Evolutionary conservation across 2,888 invertebrate genomes (phyloP), one percentile per base, ranked within the genome.

Genomic region (Conops quadrifasciatus): DNA sequence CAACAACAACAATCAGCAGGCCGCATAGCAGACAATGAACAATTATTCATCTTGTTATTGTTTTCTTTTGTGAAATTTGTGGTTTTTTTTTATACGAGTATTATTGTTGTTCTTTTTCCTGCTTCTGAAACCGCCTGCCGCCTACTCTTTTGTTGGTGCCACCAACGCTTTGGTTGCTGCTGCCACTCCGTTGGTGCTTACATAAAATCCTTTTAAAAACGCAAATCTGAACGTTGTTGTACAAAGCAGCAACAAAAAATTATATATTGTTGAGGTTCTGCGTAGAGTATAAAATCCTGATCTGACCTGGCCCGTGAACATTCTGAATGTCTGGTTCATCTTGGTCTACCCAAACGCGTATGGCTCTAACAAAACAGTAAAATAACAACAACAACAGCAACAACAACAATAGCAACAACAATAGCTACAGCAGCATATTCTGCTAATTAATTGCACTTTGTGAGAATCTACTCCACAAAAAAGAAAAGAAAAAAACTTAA

Each of bases 391-490:
- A 62, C 62, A 11, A 62, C 45, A 4, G 43, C 36, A 43, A 62
- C 16, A 21, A 62, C 9, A 19, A 36, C 66, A 21, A 24, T 36
- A 21, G 26, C 16, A 45, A 45, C 43, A 43, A 13, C 13, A 58
- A 26, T 5, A 5, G 56, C 43, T 13, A 24, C 56, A 58, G 36
- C 45, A 67, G 28, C 26, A 58, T 24, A 75, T 74, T 77, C 74
- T 76, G 72, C 76, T 75, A 77, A 77, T 77, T 77, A 77, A 77
- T 77, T 77, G 76, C 68, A 68, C 68, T 62, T 68, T 68, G 60
- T 43, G 68, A 68, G 49, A 67, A n/a, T 58, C 58, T 58, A 21
- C 21, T 53, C 53, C 24, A 24, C 1, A 24, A 36, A 36, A 36
- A 36, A 36, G 9, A 36, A 36, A 36, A 36, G 9, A 9, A 9